A percentile compares a stretch with the other conserved stretches of the same genome.
Conservation (phyloP, 2,888 invertebrate species). For the Oscheius sp. region DNA sequence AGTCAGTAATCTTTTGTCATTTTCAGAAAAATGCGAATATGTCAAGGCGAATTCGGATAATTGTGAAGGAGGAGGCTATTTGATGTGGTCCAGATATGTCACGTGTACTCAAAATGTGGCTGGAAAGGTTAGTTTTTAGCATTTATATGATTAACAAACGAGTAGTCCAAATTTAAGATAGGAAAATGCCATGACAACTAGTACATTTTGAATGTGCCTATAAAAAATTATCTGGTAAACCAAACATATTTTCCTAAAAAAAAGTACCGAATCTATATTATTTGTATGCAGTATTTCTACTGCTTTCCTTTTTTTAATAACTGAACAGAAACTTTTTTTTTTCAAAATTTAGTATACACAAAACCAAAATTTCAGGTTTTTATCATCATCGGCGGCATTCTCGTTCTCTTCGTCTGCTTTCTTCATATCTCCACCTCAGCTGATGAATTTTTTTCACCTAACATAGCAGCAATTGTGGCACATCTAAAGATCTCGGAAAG, state of each 20-base stretch:
- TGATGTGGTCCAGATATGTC: slow-evolving; percentile 56
- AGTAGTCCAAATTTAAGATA: no score
- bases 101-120: slow-evolving; percentile 41
- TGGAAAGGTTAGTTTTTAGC: slow-evolving; percentile 35
- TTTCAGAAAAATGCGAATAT: slow-evolving; percentile 49
- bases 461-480: slow-evolving; percentile 72
- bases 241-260: not conserved
- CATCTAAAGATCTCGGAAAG: slow-evolving; percentile 73
- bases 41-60: slow-evolving; percentile 46
- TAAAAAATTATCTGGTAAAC: no score
- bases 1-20: not conserved
- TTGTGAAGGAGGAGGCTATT: slow-evolving; percentile 65
- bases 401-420: slow-evolving; percentile 55
- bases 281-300: no score
- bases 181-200: no score
- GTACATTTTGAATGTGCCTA: no score
- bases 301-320: no score
- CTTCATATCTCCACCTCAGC: slow-evolving; percentile 58
- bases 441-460: slow-evolving; percentile 70
- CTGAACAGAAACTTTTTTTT: no score
- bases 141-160: no score
- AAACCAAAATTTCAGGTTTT: slow-evolving; percentile 30
- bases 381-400: slow-evolving; percentile 42
- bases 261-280: no score
- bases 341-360: no score